Base-by-base conservation (phyloP, 1,140 invertebrate species). In the fruit fly (Drosophila melanogaster) region DNA sequence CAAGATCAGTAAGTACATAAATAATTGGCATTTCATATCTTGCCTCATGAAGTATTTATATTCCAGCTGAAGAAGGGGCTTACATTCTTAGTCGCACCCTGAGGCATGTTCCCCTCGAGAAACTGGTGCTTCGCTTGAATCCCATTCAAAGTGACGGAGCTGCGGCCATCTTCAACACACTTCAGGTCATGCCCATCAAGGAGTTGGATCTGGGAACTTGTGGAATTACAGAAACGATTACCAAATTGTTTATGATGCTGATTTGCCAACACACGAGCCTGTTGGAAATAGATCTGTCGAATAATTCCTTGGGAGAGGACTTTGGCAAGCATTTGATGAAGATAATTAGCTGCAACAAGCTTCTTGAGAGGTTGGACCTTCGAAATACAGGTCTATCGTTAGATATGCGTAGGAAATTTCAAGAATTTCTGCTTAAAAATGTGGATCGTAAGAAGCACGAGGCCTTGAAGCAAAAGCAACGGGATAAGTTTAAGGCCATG, bases 121-220 rank as follows among this genome's bases (percentile, higher is more conserved):
- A 65, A 11, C 50, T 92, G 3, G 78, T 90, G 15, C 43, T 92
- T 6, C 80, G 90, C 4, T 49, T 92, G 12, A 92, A 92, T 84
- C 91, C 91, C 30, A 92, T 92, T 33, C 60, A 79, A 35, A 90
- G 90, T 33, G 91, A 92, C 43, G 91, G 91, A 3, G 91, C 90
- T 4, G 90, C 89, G 0, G 80, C 90, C n/a, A 85, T 92, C 26
- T 90, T 92, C 44, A 62, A 84, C 17, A 79, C 89, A 3, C 61
- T 92, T 1, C 67, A 87, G 22, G 24, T 47, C 17, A 76, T 92
- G 76, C 85, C 90, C 12, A 75, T 92, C 6, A 72, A 56, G 26
- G 30, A 57, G 19, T 57, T 92, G 8, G 79, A 92, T 59, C 19
- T 92, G 30, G 73, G 80, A n/a, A 74, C 67, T 11, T 92, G 91